Evolutionary conservation across 2,888 invertebrate genomes (phyloP).

Genomic region (Agriopis leucophaearia): DNA sequence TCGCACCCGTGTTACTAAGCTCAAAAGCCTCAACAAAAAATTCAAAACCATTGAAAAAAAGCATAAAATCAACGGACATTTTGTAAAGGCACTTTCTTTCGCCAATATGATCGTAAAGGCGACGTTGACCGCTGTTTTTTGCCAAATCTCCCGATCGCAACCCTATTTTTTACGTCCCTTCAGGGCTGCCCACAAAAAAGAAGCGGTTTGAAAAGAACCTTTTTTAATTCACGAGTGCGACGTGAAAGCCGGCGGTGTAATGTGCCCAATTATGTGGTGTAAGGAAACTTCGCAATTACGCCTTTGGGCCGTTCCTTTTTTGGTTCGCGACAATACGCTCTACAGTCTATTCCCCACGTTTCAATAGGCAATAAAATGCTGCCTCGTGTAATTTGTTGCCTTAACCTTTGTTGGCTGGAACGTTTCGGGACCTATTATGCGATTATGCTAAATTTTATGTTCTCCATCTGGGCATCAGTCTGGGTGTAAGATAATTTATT

Average conservation of each 20-base stretch:
- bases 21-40: slow-evolving; percentile 16
- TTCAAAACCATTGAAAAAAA: slow-evolving; percentile 11
- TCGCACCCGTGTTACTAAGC: slow-evolving; percentile 16
- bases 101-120: slow-evolving; percentile 42
- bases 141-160: slow-evolving; percentile 44
- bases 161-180: slow-evolving; percentile 60
- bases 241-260: slow-evolving; percentile 65
- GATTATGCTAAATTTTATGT: slow-evolving; percentile 62
- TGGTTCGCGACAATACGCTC: slow-evolving; percentile 58
- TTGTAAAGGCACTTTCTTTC: slow-evolving; percentile 27
- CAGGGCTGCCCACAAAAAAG: slow-evolving; percentile 65
- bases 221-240: slow-evolving; percentile 71
- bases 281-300: slow-evolving; percentile 71
- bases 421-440: slow-evolving; percentile 59
- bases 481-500: slow-evolving; percentile 59
- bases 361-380: slow-evolving; percentile 56
- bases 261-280: slow-evolving; percentile 66
- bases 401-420: slow-evolving; percentile 64
- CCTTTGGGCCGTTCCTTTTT: slow-evolving; percentile 56
- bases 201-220: slow-evolving; percentile 64
- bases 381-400: slow-evolving; percentile 66
- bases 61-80: slow-evolving; percentile 17
- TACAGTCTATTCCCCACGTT: slow-evolving; percentile 34
- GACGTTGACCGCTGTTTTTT: slow-evolving; percentile 47
- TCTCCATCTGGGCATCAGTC: slow-evolving; percentile 49